phyloP scores from a whole-genome alignment of 2,888 invertebrate species.

The Autographa gamma region DNA sequence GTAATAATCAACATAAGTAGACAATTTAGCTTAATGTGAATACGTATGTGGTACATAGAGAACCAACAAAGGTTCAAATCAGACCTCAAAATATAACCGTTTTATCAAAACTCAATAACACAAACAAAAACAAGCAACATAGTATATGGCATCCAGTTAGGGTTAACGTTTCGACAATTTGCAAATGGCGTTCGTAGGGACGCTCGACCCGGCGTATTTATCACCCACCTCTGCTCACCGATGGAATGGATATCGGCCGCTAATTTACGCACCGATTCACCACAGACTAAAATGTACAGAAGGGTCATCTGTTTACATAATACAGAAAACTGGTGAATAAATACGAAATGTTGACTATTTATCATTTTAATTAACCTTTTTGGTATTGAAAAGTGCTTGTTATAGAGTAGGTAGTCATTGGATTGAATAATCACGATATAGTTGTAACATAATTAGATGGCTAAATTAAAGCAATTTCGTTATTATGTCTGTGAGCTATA shows the following conservation, averaged over 20 bases:
- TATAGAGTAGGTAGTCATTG: no score
- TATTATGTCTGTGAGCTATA: no score
- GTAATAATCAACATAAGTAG: no score
- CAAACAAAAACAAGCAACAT: conserved; percentile 32
- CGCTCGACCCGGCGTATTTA: conserved; percentile 57
- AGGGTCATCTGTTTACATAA: not conserved
- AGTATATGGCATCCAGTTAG: conserved; percentile 36
- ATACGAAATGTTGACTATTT: not conserved
- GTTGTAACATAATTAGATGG: no score
- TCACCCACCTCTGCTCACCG: conserved; percentile 52
- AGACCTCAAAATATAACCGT: not conserved
- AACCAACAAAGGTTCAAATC: no score
- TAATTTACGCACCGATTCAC: conserved; percentile 53
- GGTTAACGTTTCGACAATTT: conserved; percentile 62
- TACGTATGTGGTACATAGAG: no score
- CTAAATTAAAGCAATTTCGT: no score
- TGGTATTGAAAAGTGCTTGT: no score
- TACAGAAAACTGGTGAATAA: not conserved
- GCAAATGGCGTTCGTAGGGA: conserved; percentile 58
- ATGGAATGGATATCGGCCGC: conserved; percentile 51
- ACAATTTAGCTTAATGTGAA: no score
- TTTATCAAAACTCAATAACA: not conserved
- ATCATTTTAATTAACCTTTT: no score
- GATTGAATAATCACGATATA: no score
- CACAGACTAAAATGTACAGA: conserved; percentile 5